Base-by-base conservation (phyloP, 1,140 invertebrate genomes). In the Homalodisca vitripennis region DNA sequence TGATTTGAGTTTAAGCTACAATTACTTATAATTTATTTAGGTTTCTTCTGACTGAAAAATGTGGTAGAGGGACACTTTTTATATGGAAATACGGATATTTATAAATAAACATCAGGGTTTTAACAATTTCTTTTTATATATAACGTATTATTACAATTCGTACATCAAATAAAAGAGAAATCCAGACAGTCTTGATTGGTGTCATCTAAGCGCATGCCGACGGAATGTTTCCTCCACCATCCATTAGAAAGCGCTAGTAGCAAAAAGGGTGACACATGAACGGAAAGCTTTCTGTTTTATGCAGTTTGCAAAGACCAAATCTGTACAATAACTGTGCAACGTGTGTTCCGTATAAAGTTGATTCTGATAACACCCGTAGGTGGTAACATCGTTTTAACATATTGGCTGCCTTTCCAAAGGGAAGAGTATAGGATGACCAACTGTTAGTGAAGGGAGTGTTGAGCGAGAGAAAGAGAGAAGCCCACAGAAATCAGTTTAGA, bases 181-280 rank as follows among this genome's bases (percentile, higher is more conserved):
- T 53, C 20, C 12, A 24, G 20, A 53, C 48, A 53, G 22, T 14
- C 20, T 53, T 53, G 48, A 12, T 53, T 53, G 48, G 6, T 24
- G 48, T 6, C 48, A 53, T 20, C 48, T 12, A 20, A 12, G 48
- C 20, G 48, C 48, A 24, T 24, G 22, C 20, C 6, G 12, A 24
- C 48, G 22, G 10, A 53, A 24, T 22, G 48, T 53, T 53, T 53
- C 48, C 22, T 12, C 48, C 48, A 22, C 22, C 6, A 22, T 53
- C 48, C 48, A 20, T 24, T n/a, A 14, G 48, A 53, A 53, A 53
- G 48, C 48, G 22, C 13, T 53, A 53, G 22, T 53, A 53, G 48
- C 22, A 53, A n/a, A 53, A 20, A 53, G 3, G 22, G 48, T 22
- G 48, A 53, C 48, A n/a, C 6, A 20, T 53, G 22, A 53, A 53